Conservation (phyloP, 2,888 invertebrate species). For the Parasteatoda lunata region DNA sequence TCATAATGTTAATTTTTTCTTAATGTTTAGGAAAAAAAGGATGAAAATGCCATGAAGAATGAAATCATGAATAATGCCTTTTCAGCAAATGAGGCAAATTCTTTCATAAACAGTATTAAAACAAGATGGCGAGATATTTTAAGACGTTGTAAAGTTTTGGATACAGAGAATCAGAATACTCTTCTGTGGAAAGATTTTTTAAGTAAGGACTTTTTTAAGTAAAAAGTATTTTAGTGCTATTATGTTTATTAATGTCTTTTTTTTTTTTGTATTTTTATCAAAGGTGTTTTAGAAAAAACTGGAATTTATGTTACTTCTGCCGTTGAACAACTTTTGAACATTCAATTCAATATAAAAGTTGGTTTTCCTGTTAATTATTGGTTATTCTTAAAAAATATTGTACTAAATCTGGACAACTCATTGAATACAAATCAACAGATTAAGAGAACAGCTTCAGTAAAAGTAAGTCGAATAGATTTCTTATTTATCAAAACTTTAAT, state of each 20-base stretch:
- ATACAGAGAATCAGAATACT: slow-evolving; percentile 17
- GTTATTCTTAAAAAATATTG: slow-evolving; percentile 35
- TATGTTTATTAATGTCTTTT: no score
- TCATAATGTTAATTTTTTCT: background rate
- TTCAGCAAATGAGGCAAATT: slow-evolving; percentile 1
- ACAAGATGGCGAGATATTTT: slow-evolving; percentile 56
- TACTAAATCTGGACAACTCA: background rate
- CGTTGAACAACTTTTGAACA: slow-evolving; percentile 9
- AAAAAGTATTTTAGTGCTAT: background rate
- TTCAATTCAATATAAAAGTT: slow-evolving; percentile 21
- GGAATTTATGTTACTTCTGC: slow-evolving; percentile 24
- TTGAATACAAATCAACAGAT: background rate
- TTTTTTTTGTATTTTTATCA: slow-evolving; percentile 5
- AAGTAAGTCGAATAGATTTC: no score
- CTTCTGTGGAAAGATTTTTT: slow-evolving; percentile 45
- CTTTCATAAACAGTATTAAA: slow-evolving; percentile 19
- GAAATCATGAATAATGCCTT: background rate
- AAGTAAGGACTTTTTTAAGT: slow-evolving; percentile 23
- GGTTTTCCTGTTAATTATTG: slow-evolving; percentile 44
- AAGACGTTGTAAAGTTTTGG: slow-evolving; percentile 35
- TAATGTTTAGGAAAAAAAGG: slow-evolving; percentile 12
- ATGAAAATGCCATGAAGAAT: slow-evolving; percentile 9
- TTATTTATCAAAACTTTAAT: no score
- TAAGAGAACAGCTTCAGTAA: no score
- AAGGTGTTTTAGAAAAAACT: slow-evolving; percentile 44